phyloP scores from a whole-genome alignment of 2,888 invertebrate species.

The Tetragnatha montana region DNA sequence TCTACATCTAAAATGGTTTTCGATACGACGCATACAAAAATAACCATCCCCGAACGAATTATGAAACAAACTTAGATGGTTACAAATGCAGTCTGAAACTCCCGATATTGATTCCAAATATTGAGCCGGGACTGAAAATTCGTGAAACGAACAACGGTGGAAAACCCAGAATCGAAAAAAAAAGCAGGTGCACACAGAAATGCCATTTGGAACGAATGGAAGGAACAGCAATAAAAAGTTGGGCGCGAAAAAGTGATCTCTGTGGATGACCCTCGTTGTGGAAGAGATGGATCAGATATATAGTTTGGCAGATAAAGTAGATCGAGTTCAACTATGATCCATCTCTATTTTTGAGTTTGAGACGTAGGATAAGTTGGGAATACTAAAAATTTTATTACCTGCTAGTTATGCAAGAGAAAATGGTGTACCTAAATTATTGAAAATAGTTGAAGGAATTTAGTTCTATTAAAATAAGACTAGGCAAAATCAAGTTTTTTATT shows the following conservation, averaged over 20 bases:
- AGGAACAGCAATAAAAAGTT: constrained; percentile 33
- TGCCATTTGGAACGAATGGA: constrained; percentile 11
- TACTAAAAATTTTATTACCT: too few relatives aligned
- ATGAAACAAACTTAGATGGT: too few relatives aligned
- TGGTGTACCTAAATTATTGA: too few relatives aligned
- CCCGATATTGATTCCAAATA: not conserved
- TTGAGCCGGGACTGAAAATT: not conserved
- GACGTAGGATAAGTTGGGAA: not conserved
- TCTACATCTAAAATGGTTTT: too few relatives aligned
- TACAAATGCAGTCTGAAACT: not conserved
- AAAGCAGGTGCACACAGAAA: constrained; percentile 18
- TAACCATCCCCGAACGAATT: too few relatives aligned
- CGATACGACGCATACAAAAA: too few relatives aligned
- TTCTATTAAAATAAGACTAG: too few relatives aligned
- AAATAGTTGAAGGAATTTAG: too few relatives aligned
- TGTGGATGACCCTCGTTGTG: not conserved
- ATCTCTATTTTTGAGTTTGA: not conserved
- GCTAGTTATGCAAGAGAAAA: too few relatives aligned
- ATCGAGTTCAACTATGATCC: not conserved
- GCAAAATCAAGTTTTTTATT: too few relatives aligned
- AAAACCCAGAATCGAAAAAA: constrained; percentile 14
- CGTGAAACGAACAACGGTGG: not conserved
- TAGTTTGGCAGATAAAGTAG: not conserved
- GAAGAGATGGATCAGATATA: not conserved
- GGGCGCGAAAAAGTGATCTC: constrained; percentile 6